Conservation (phyloP, 2,797 vertebrate genomes). For the Anolis apletophallus region DNA sequence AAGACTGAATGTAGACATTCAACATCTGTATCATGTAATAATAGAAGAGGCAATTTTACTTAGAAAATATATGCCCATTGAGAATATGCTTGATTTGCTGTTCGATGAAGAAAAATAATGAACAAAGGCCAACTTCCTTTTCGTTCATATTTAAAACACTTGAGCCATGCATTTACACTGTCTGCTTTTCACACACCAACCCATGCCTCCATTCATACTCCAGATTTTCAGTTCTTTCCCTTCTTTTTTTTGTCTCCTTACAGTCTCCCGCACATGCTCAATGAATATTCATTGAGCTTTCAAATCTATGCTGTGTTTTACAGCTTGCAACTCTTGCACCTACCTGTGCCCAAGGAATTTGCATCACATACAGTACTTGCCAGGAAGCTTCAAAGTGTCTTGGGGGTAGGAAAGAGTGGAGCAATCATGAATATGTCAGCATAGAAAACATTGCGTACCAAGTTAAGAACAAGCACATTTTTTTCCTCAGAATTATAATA, state of each 20-base stretch:
- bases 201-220: neutral
- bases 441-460: constrained; percentile 15
- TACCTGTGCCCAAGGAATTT: accelerated
- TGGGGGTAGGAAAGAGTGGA: neutral
- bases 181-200: constrained; percentile 8
- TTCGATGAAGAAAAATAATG: neutral
- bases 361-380: neutral
- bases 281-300: neutral
- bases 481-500: neutral
- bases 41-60: constrained; percentile 7
- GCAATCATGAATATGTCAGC: neutral
- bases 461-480: neutral
- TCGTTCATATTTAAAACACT: constrained; percentile 26
- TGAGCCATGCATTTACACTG: neutral
- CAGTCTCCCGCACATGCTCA: neutral
- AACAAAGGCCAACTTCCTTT: constrained; percentile 23
- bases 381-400: neutral
- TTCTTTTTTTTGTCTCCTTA: neutral
- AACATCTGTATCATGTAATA: neutral
- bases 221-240: constrained; percentile 3
- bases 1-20: neutral
- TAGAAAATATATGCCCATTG: neutral
- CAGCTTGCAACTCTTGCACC: neutral
- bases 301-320: neutral
- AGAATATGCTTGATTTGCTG: neutral